phyloP scores from a whole-genome alignment of 2,797 vertebrate genomes.

The Argya squamiceps region DNA sequence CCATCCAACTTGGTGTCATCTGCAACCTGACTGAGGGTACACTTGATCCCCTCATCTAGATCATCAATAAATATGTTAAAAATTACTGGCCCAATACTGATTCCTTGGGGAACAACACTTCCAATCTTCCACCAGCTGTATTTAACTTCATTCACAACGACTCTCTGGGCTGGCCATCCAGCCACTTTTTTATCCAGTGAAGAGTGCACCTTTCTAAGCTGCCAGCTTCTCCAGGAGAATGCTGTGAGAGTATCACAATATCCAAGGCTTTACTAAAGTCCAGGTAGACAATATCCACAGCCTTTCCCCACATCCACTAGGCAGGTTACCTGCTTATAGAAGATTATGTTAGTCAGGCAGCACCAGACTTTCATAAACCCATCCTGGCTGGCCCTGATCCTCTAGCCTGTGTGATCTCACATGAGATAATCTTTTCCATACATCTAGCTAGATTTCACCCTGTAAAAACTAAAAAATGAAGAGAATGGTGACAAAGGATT shows the following conservation, averaged over 20 bases:
- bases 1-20: background rate
- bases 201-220: background rate
- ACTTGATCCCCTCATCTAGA: rapidly evolving
- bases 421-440: background rate
- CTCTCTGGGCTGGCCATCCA: background rate
- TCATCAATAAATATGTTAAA: background rate
- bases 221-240: background rate
- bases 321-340: background rate
- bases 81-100: background rate
- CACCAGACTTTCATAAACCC: background rate
- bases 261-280: background rate
- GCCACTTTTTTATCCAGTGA: background rate
- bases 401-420: background rate
- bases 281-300: background rate
- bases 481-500: background rate
- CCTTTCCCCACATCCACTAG: background rate
- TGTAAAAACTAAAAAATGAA: background rate
- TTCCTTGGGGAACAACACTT: background rate
- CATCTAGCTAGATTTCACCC: background rate
- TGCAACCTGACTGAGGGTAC: background rate
- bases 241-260: background rate
- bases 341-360: too few relatives aligned
- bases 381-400: background rate
- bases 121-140: background rate
- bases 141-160: background rate